Percentiles rank a stretch among this genome's conserved stretches.
These are phyloP conservation scores for Falco punctatus DNA, from an alignment of 2,113 vertebrate species.

Conservation along the genomic window DNA sequence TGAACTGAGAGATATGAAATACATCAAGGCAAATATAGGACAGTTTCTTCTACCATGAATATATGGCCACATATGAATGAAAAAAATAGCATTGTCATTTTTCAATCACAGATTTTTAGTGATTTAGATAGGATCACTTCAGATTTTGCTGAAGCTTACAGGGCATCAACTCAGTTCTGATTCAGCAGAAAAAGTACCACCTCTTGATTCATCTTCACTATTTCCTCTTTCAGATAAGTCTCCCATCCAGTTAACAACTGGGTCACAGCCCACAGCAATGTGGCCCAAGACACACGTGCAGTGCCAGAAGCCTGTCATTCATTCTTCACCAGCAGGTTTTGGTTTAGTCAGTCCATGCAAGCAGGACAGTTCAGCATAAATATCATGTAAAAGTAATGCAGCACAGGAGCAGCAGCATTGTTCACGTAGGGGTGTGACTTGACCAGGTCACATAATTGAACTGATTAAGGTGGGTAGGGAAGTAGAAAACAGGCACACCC, in stretches of 20 bases:
- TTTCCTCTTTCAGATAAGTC: background rate
- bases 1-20: background rate
- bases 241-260: background rate
- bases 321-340: background rate
- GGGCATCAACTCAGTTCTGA: background rate
- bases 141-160: background rate
- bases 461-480: background rate
- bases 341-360: background rate
- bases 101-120: background rate
- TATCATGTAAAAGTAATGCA: constrained; percentile 4
- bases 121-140: background rate
- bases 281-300: background rate
- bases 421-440: background rate
- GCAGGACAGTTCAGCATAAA: background rate
- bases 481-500: constrained; percentile 29
- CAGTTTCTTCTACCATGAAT: background rate
- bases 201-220: background rate
- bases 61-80: background rate
- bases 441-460: background rate
- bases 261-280: background rate
- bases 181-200: constrained; percentile 25
- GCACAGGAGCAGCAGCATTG: constrained; percentile 26
- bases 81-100: background rate
- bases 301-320: background rate
- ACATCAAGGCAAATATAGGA: background rate